phyloP scores from a whole-genome alignment of 2,113 vertebrate genomes.

The Casuarius casuarius region DNA sequence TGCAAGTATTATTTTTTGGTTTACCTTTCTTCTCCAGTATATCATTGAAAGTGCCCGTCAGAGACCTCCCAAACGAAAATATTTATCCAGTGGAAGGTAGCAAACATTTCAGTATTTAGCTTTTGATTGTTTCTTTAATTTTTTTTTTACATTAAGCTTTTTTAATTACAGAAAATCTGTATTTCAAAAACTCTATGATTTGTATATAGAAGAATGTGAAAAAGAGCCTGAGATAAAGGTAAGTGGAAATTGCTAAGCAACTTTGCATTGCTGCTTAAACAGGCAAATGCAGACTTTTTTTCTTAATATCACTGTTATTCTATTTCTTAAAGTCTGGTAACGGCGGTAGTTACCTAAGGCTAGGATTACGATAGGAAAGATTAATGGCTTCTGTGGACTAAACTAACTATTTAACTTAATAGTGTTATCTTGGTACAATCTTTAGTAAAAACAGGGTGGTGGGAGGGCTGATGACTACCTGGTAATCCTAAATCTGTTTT shows the following conservation, averaged over 20 bases:
- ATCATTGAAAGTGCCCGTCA: constrained; percentile 98
- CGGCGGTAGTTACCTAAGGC: neutral
- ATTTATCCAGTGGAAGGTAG: constrained; percentile 88
- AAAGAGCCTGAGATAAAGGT: constrained; percentile 99
- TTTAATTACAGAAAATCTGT: constrained; percentile 88
- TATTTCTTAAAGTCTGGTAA: neutral
- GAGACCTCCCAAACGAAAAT: constrained; percentile 92
- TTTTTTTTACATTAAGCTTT: constrained; percentile 43
- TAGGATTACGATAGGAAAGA: neutral
- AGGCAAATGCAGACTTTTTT: neutral
- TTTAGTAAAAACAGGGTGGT: neutral
- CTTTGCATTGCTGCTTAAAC: neutral
- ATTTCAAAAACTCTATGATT: constrained; percentile 98
- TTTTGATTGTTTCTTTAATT: constrained; percentile 19
- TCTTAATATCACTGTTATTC: neutral
- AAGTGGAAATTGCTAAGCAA: constrained; percentile 41
- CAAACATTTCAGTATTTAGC: neutral
- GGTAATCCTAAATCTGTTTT: neutral
- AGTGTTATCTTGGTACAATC: neutral
- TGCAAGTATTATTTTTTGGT: neutral
- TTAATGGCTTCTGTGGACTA: neutral
- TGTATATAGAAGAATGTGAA: constrained; percentile 98
- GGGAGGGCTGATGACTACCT: neutral
- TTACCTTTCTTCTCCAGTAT: constrained; percentile 81
- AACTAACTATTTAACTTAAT: neutral